Base-by-base conservation (phyloP, 2,797 vertebrate genomes). In the Malacoctenus gilli region DNA sequence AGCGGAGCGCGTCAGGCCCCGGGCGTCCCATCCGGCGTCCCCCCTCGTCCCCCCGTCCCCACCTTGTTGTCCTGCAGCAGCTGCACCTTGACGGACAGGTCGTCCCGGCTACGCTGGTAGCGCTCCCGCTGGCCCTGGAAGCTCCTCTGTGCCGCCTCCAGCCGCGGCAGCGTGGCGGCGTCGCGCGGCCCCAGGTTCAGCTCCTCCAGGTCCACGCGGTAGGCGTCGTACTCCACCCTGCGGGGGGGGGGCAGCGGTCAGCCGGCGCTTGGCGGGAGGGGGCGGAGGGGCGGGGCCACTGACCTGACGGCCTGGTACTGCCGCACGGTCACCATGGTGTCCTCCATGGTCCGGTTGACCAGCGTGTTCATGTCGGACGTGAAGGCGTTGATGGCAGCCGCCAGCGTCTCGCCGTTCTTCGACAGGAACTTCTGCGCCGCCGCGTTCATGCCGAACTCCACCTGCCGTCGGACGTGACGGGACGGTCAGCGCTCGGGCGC, bases 21-120 rank as follows among this genome's bases (percentile, higher is more conserved):
- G n/a, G n/a, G n/a, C n/a, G n/a, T n/a, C n/a, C n/a, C n/a, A n/a
- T n/a, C n/a, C n/a, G n/a, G n/a, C n/a, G n/a, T n/a, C n/a, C n/a
- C n/a, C n/a, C n/a, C n/a, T n/a, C n/a, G n/a, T n/a, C n/a, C n/a
- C n/a, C n/a, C 30, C 11, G 5, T 31, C 3, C 49, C 49, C 60
- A 95, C 95, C 94, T 94, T 95, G 88, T 97, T 97, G 83, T 95
- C 95, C 87, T 96, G 91, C 75, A 97, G 87, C 82, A 97, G 92
- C 59, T 94, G 93, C 55, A 97, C 81, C 82, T 97, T 97, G 74
- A 95, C 57, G 3, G 93, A 91, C 68, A 97, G 93, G 67, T 95
- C 93, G 13, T 87, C 92, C 46, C 95, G 87, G 90, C 92, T 90
- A 82, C 88, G 93, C 77, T 95, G 91, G 0, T 94, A 97, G 56